Percentiles rank a stretch among this genome's conserved stretches.
Conservation (phyloP, 1,140 invertebrate genomes). For the Melitaea cinxia region DNA sequence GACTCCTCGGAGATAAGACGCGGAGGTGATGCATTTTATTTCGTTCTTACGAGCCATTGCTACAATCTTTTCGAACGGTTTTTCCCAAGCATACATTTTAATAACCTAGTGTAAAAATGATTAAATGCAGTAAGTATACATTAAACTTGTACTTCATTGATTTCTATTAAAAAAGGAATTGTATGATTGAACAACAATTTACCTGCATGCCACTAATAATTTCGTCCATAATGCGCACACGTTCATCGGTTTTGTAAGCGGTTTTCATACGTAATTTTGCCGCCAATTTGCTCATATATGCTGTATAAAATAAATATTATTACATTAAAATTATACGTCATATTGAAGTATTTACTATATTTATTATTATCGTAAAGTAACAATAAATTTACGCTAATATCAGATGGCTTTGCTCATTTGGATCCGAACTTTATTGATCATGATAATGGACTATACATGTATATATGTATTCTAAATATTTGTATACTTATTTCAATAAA, state of each 20-base stretch:
- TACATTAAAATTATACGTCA: background rate
- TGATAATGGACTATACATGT: too few species aligned
- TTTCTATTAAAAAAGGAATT: background rate
- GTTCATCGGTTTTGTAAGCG: constrained; percentile 86
- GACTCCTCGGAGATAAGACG: constrained; percentile 87
- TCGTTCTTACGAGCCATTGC: constrained; percentile 81
- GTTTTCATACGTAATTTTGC: constrained; percentile 83
- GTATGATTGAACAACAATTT: background rate
- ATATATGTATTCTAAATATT: too few species aligned
- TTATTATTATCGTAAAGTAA: background rate
- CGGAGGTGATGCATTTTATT: constrained; percentile 85
- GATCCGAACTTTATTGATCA: too few species aligned
- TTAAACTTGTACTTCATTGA: background rate
- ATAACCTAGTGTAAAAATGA: constrained; percentile 84
- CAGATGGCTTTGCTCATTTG: too few species aligned
- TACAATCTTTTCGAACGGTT: constrained; percentile 85
- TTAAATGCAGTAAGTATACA: background rate
- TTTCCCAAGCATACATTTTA: constrained; percentile 96
- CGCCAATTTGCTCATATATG: constrained; percentile 84
- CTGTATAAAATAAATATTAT: constrained; percentile 67
- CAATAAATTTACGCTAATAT: too few species aligned
- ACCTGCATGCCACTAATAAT: constrained; percentile 90
- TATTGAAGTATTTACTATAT: too few species aligned
- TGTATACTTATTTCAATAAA: too few species aligned
- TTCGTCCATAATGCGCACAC: constrained; percentile 90